Percentiles rank a stretch among this genome's conserved stretches.
phyloP scores from a whole-genome alignment of 1,140 invertebrate species.

The Drosophila yakuba region DNA sequence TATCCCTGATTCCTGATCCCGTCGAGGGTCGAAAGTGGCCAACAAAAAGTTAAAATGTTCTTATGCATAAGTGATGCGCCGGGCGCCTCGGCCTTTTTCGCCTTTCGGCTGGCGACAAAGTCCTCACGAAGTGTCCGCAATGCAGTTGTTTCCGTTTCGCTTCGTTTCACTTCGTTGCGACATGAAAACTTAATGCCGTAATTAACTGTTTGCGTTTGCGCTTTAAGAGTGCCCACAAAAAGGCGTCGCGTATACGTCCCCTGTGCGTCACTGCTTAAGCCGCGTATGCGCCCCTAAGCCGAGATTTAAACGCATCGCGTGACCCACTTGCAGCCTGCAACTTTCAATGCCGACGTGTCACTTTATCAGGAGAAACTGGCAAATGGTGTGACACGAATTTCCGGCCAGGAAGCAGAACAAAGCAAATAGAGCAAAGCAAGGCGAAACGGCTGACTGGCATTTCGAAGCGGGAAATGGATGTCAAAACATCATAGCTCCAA shows the following conservation, averaged over 20 bases:
- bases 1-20: neutral
- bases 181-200: conserved; percentile 82
- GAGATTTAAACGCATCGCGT: conserved; percentile 52
- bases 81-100: conserved; percentile 30
- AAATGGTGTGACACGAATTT: conserved; percentile 69
- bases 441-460: conserved; percentile 26
- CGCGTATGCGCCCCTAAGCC: conserved; percentile 53
- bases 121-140: conserved; percentile 75
- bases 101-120: conserved; percentile 58
- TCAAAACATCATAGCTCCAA: conserved; percentile 73
- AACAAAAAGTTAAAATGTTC: conserved; percentile 81
- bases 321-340: conserved; percentile 52
- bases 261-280: conserved; percentile 22
- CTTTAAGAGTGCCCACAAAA: conserved; percentile 49
- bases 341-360: conserved; percentile 25
- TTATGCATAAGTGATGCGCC: conserved; percentile 78
- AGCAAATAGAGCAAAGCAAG: conserved; percentile 39
- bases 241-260: conserved; percentile 57
- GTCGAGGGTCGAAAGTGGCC: conserved; percentile 67
- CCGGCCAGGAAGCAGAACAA: conserved; percentile 38
- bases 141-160: conserved; percentile 72
- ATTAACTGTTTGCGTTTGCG: conserved; percentile 81
- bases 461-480: conserved; percentile 68
- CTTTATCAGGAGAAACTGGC: conserved; percentile 60
- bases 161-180: conserved; percentile 34